Base-by-base conservation (phyloP, 2,113 vertebrate genomes). In the Pterocles gutturalis region DNA sequence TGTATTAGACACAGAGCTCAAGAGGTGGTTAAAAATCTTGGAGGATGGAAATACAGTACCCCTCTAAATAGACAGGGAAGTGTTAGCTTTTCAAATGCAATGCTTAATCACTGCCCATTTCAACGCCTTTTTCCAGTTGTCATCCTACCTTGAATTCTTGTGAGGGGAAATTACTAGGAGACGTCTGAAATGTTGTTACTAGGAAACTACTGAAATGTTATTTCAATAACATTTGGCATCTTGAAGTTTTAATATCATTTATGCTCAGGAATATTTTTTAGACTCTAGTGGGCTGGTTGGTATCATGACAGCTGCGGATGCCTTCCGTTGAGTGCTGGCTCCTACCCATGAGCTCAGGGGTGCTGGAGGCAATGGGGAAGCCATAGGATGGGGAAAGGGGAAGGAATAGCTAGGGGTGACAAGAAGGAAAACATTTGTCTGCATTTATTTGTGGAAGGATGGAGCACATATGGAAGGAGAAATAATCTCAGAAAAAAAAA, bases 301-400 rank as follows among this genome's bases (percentile, higher is more conserved):
- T 66, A 17, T 49, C 17, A 3, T 33, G n/a, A 36, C 19, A 26
- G 29, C 49, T 5, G 2, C 0, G 46, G 36, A 28, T 0, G 1
- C 15, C 54, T 88, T 72, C 49, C 3, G 0, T 49, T 82, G 34
- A 17, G 25, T 26, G 31, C 24, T 26, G 54, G 24, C 54, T 83
- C 17, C 55, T 36, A 9, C 28, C 12, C 3, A 1, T 49, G 22
- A 67, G 29, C 5, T 79, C 36, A 26, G 22, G 22, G 11, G 13
- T 62, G 51, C 61, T 87, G 58, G 10, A 66, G 58, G 22, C 14
- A 29, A 5, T n/a, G 62, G 29, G 25, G 64, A 54, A 73, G 21
- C 26, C 22, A 10, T 0, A 8, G 75, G 8, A 25, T 51, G 24
- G 9, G 34, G 21, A 80, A 89, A 58, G 31, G 5, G 0, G 2